Evolutionary conservation across 2,888 invertebrate species (phyloP).

Genomic region (Eurytoma adleriae): DNA sequence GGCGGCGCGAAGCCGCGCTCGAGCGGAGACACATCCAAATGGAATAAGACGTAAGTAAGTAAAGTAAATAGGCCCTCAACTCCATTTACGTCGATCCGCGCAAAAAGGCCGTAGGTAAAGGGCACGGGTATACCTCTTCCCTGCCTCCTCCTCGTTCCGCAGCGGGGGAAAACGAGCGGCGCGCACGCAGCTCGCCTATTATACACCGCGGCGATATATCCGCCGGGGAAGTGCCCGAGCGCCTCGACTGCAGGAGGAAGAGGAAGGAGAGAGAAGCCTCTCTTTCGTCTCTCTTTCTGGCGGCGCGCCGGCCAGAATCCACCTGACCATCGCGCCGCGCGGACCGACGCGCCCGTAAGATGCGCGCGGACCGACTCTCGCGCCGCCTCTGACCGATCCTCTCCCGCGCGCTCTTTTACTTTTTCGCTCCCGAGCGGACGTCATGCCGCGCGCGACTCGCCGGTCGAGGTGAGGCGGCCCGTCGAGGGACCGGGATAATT

Average conservation of each 20-base stretch:
- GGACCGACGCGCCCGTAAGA: conserved; percentile 67
- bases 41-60: conserved; percentile 24
- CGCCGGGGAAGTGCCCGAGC: not conserved
- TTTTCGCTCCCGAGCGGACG: not conserved
- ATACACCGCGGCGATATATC: conserved; percentile 2
- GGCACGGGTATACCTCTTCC: not conserved
- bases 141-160: not conserved
- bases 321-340: conserved; percentile 73
- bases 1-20: not conserved
- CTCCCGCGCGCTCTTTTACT: not conserved
- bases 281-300: conserved; percentile 38
- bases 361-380: conserved; percentile 34
- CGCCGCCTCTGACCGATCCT: not conserved
- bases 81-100: not conserved
- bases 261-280: conserved; percentile 33
- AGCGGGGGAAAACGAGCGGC: not conserved
- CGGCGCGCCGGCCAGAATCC: conserved; percentile 70
- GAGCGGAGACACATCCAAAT: conserved; percentile 14
- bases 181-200: not conserved
- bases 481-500: too few relatives aligned
- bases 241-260: not conserved
- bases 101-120: not conserved
- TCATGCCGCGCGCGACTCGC: not conserved
- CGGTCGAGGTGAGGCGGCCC: not conserved
- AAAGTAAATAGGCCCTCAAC: conserved; percentile 6